Percentiles rank a stretch among this genome's conserved stretches.
Evolutionary conservation across 2,113 vertebrate genomes (phyloP).

Genomic region (Ornithorhynchus anatinus): DNA sequence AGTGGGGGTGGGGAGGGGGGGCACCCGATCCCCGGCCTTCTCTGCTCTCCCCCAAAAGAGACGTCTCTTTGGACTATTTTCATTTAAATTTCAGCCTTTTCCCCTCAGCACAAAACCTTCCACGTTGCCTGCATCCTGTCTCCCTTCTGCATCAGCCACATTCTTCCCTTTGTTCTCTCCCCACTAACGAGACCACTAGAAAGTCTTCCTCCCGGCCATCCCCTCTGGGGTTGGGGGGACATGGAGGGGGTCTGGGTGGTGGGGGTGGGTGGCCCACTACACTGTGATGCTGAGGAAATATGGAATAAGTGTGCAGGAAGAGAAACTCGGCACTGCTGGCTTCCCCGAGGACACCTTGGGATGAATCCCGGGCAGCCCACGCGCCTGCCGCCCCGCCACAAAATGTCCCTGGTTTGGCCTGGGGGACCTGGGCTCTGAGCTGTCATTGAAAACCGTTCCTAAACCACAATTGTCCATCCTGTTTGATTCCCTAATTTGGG

Average conservation of each 20-base stretch:
- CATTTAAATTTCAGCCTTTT: background rate
- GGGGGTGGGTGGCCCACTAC: background rate
- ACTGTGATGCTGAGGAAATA: background rate
- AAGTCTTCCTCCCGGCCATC: no score
- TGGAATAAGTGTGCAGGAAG: constrained; percentile 22
- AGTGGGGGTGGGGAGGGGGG: no score
- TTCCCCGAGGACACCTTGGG: no score
- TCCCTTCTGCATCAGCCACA: background rate
- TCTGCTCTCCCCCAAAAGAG: background rate
- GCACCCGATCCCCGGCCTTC: no score
- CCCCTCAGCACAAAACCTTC: constrained; percentile 9
- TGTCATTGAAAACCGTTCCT: constrained; percentile 24
- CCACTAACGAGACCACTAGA: background rate
- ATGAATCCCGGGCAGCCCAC: constrained; percentile 10
- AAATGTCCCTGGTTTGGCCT: constrained; percentile 16
- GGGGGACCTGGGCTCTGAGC: constrained; percentile 25
- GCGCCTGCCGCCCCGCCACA: background rate
- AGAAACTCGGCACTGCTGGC: background rate
- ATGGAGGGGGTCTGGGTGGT: no score
- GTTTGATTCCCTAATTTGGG: constrained; percentile 27
- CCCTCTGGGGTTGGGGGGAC: no score
- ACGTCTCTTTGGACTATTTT: background rate
- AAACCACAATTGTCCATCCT: constrained; percentile 18
- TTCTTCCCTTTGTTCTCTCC: constrained; percentile 6
- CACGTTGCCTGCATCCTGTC: background rate